Evolutionary conservation across 2,797 vertebrate genomes (phyloP).

Genomic region (Rhinoraja longicauda): DNA sequence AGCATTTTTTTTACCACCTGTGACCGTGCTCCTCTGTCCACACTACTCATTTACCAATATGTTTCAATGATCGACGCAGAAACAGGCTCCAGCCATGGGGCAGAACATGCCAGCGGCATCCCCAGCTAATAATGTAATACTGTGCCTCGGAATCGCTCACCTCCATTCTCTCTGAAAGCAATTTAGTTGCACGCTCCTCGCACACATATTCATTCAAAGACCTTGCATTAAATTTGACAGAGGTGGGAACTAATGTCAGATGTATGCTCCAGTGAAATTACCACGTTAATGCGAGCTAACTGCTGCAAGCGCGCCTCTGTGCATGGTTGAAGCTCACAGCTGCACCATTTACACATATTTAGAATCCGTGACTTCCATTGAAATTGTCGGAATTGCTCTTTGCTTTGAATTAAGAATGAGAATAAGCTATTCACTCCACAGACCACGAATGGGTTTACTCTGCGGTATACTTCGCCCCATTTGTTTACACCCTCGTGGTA

Average conservation of each 20-base stretch:
- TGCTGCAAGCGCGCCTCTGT: background rate
- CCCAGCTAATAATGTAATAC: background rate
- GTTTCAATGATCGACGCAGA: background rate
- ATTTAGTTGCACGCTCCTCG: background rate
- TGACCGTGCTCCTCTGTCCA: background rate
- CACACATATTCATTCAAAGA: background rate
- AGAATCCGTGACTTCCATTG: background rate
- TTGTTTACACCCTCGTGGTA: background rate
- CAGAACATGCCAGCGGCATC: background rate
- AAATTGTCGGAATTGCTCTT: background rate
- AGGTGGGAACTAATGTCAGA: background rate
- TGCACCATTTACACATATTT: background rate
- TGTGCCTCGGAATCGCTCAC: background rate
- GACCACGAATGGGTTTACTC: background rate
- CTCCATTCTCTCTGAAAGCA: background rate
- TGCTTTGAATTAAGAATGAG: background rate
- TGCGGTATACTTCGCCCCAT: background rate
- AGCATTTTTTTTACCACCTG: background rate
- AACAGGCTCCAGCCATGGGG: too few relatives aligned
- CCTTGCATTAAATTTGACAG: background rate
- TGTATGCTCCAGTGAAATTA: background rate
- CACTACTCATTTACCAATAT: background rate
- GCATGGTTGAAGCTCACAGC: too few relatives aligned
- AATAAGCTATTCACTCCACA: background rate
- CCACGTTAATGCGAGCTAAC: background rate